Percentiles rank a stretch among this genome's conserved stretches.
Conservation (phyloP, 2,888 invertebrate species). For the Chrysomela aeneicollis region DNA sequence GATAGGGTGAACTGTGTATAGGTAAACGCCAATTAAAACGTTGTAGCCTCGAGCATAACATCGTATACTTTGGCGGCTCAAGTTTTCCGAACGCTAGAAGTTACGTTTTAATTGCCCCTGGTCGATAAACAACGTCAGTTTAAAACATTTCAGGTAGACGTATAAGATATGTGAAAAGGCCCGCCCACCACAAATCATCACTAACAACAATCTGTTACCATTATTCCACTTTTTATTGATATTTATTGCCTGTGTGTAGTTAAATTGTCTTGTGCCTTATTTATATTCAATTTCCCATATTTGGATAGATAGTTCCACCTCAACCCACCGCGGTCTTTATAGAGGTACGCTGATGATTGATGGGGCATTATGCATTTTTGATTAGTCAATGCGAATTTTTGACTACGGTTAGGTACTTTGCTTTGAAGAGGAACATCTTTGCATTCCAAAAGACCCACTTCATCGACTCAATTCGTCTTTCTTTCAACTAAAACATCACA, state of each 20-base stretch:
- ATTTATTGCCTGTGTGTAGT: constrained; percentile 53
- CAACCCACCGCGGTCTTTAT: no score
- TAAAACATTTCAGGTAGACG: constrained; percentile 30
- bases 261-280: background rate
- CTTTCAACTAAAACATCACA: no score
- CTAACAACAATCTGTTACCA: constrained; percentile 52
- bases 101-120: constrained; percentile 35
- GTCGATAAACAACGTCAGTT: constrained; percentile 34
- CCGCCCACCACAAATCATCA: constrained; percentile 55
- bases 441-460: no score
- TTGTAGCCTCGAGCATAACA: background rate
- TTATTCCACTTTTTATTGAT: constrained; percentile 54
- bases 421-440: no score
- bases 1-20: background rate
- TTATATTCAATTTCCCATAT: background rate
- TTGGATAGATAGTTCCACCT: no score
- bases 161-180: constrained; percentile 40
- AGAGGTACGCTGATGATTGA: no score
- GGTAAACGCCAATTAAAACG: background rate
- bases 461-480: no score
- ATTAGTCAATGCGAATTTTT: no score
- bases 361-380: no score
- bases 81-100: constrained; percentile 31
- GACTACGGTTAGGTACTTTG: no score
- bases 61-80: constrained; percentile 15